A percentile compares a stretch with the other conserved stretches of the same genome.
These are phyloP conservation scores for Rhogogaster chlorosoma DNA, from an alignment of 2,888 invertebrate species.

Conservation along the genomic window DNA sequence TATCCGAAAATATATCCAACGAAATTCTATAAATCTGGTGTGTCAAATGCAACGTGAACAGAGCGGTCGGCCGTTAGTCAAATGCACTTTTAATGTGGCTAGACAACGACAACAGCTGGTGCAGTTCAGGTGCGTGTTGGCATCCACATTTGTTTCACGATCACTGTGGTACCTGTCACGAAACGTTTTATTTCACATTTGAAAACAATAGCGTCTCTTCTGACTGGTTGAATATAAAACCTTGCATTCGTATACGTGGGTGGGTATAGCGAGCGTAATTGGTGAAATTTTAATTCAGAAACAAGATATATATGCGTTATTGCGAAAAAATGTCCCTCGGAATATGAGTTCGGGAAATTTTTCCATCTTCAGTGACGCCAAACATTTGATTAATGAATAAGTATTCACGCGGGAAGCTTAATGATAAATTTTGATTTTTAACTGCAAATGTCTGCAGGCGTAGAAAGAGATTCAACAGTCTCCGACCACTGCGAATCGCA, in stretches of 20 bases:
- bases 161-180: slow-evolving; percentile 7
- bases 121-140: background rate
- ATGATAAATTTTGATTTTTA: background rate
- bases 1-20: background rate
- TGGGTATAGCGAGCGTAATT: background rate
- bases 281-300: background rate
- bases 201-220: slow-evolving; percentile 36
- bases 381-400: background rate
- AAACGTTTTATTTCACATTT: slow-evolving; percentile 36
- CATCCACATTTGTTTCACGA: slow-evolving; percentile 22
- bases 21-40: slow-evolving; percentile 25
- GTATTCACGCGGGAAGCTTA: background rate
- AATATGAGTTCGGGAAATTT: background rate
- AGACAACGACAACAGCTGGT: slow-evolving; percentile 39
- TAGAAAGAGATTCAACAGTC: background rate
- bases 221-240: slow-evolving; percentile 19
- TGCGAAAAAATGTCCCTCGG: background rate
- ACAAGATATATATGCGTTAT: background rate
- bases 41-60: slow-evolving; percentile 35
- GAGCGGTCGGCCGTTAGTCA: slow-evolving; percentile 30
- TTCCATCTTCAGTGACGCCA: background rate
- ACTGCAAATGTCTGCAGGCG: background rate
- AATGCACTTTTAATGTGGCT: slow-evolving; percentile 44
- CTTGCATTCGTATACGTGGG: background rate
- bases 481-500: background rate